Evolutionary conservation across 2,888 invertebrate genomes (phyloP), one percentile per base, ranked within the genome.

Genomic region (Drosophila niveifrons): DNA sequence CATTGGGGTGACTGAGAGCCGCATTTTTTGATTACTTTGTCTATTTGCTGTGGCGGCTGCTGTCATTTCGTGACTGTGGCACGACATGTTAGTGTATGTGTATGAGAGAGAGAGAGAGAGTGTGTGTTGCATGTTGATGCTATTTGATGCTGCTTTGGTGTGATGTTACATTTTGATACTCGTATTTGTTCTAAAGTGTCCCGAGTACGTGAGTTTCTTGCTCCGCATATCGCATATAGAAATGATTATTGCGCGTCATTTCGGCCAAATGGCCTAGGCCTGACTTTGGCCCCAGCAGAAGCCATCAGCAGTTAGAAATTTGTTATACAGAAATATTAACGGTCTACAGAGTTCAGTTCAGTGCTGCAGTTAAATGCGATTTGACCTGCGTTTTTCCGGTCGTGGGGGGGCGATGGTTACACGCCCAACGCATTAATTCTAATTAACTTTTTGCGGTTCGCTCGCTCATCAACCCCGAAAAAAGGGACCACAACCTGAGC

Each of bases 391-490:
- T 56, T 50, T 63, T 47, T 56, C 28, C 15, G 50, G 34, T 17
- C 1, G 57, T 28, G 7, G 23, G 23, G 23, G 46, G 17, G 39
- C 43, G 56, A 50, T 44, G 44, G 13, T 15, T 15, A 6, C 10
- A 57, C 62, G 67, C 68, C 71, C 71, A 75, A 65, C 76, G 88
- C 90, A 85, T 85, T 85, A 85, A 88, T 85, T 89, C 89, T 85
- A 85, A 85, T 85, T 85, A 89, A 89, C 89, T 88, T 85, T 89
- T 84, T 88, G 83, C 80, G 88, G 89, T 75, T 72, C 46, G 66
- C 75, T 80, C 46, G 66, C 77, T 80, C 78, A 67, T 80, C 82
- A 80, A 52, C 52, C 62, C 57, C n/a, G n/a, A 36, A 66, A 67
- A 77, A 78, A 78, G 61, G 62, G 39, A 56, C 47, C 56, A 28